These are phyloP conservation scores for Caenorhabditis sp. DNA, from an alignment of 2,888 invertebrate species.

Conservation along the genomic window DNA sequence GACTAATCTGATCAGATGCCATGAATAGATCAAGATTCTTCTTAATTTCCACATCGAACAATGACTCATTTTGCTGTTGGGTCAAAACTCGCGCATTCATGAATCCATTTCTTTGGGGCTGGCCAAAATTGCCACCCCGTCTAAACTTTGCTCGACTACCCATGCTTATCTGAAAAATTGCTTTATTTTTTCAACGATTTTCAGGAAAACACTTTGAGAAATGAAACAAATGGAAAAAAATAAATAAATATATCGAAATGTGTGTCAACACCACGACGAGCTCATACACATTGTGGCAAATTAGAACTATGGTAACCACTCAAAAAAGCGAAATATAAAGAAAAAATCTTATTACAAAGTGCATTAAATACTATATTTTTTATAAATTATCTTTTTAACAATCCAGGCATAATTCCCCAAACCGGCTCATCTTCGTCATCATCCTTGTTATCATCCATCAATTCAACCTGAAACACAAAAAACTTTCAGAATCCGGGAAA, in stretches of 20 bases:
- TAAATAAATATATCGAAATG: too few relatives aligned
- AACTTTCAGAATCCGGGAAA: neutral
- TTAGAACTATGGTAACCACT: neutral
- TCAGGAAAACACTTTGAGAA: neutral
- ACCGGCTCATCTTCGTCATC: constrained; percentile 11
- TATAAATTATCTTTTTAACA: constrained; percentile 18
- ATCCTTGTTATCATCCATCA: constrained; percentile 5
- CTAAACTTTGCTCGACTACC: neutral
- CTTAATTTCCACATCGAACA: neutral
- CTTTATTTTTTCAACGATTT: neutral
- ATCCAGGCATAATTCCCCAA: constrained; percentile 42
- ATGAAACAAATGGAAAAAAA: neutral
- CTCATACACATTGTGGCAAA: neutral
- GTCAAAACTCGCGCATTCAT: neutral
- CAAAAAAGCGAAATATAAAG: neutral
- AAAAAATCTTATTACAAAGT: neutral
- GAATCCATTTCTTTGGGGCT: neutral
- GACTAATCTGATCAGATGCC: neutral
- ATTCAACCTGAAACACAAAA: constrained; percentile 22
- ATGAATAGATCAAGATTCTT: neutral
- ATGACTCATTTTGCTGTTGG: neutral
- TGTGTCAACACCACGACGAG: neutral
- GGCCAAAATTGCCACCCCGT: neutral
- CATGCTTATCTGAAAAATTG: neutral
- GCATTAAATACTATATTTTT: neutral